These are phyloP conservation scores for Campylorhamphus procurvoides DNA, from an alignment of 2,113 vertebrate genomes.

Conservation along the genomic window DNA sequence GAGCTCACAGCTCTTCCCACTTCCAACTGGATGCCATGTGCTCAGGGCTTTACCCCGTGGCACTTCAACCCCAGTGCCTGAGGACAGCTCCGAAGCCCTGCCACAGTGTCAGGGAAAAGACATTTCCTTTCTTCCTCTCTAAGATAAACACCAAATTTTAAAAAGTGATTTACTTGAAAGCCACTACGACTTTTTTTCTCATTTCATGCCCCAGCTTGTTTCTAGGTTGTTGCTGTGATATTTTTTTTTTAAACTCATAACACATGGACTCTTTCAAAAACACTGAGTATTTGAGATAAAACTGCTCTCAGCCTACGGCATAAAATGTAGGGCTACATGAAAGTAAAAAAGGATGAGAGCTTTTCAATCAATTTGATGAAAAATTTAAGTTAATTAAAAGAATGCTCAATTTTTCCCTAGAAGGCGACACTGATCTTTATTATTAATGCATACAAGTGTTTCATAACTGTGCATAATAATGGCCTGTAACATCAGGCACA, in stretches of 20 bases:
- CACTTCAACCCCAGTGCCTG: not conserved
- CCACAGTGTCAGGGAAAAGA: not conserved
- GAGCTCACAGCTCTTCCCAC: not conserved
- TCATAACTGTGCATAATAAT: slow-evolving; percentile 75
- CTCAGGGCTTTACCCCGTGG: not conserved
- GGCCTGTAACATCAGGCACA: slow-evolving; percentile 70
- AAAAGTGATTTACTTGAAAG: slow-evolving; percentile 47
- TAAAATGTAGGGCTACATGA: slow-evolving; percentile 75
- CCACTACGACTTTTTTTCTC: not conserved
- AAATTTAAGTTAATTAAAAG: slow-evolving; percentile 85
- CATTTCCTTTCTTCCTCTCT: not conserved
- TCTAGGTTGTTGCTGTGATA: slow-evolving; percentile 54
- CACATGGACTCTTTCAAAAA: slow-evolving; percentile 52
- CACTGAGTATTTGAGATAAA: slow-evolving; percentile 62
- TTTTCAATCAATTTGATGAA: slow-evolving; percentile 84
- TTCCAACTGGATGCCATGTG: accelerated
- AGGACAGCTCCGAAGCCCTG: not conserved
- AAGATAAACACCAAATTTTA: slow-evolving; percentile 6
- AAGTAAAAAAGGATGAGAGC: slow-evolving; percentile 76
- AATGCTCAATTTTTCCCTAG: slow-evolving; percentile 79
- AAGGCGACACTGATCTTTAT: slow-evolving; percentile 82
- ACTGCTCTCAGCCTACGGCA: slow-evolving; percentile 57
- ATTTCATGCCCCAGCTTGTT: slow-evolving; percentile 44
- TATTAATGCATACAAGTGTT: slow-evolving; percentile 80
- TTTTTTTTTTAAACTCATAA: slow-evolving; percentile 4